Conservation (phyloP, 2,888 invertebrate species). For the Hipparchia sbordonii region DNA sequence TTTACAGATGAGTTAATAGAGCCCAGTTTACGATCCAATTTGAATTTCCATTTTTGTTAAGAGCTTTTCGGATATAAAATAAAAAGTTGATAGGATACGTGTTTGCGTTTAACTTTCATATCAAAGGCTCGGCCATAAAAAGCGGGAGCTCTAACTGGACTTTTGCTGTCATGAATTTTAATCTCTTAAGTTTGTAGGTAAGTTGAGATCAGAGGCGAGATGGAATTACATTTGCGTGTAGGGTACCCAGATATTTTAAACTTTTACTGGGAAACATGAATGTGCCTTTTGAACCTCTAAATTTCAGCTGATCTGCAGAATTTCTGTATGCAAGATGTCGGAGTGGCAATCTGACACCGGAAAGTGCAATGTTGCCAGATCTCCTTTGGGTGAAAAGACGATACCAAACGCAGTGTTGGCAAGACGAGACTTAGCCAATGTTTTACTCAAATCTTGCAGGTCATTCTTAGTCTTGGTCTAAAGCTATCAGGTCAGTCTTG, state of each 20-base stretch:
- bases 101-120: conserved; percentile 19
- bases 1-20: conserved; percentile 48
- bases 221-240: conserved; percentile 31
- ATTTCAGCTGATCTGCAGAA: neutral
- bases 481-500: too few species aligned
- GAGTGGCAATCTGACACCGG: too few species aligned
- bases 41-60: conserved; percentile 44
- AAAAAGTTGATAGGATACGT: conserved; percentile 35
- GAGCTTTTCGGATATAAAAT: conserved; percentile 40
- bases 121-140: conserved; percentile 21
- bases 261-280: neutral
- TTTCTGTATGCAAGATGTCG: neutral
- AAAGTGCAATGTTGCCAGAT: too few species aligned
- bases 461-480: too few species aligned
- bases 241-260: conserved; percentile 9
- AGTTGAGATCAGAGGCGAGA: conserved; percentile 27
- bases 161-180: conserved; percentile 34
- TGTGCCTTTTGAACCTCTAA: neutral
- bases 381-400: too few species aligned
- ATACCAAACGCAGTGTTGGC: too few species aligned
- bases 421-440: neutral
- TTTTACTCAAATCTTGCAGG: too few species aligned
- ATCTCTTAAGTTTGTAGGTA: conserved; percentile 32
- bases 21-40: conserved; percentile 52
- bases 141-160: conserved; percentile 17